phyloP scores from a whole-genome alignment of 1,140 invertebrate genomes.

The Diploscapter pachys region DNA sequence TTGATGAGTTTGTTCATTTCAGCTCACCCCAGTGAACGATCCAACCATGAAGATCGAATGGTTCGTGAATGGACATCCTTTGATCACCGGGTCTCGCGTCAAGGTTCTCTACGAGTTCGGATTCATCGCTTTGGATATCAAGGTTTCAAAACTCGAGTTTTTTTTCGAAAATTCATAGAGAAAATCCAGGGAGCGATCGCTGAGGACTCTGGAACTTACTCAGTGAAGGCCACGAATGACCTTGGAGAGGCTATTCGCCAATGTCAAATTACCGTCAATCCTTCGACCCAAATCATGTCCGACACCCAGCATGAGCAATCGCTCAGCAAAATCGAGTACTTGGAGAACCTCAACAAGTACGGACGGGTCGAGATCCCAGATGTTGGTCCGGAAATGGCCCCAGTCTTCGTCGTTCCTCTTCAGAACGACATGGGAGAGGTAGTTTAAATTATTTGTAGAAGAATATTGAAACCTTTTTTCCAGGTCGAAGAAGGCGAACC shows the following conservation, averaged over 20 bases:
- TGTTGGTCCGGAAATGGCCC: slow-evolving; percentile 61
- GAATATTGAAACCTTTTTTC: background rate
- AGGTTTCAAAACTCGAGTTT: slow-evolving; percentile 56
- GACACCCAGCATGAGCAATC: slow-evolving; percentile 81
- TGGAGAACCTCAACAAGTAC: slow-evolving; percentile 78
- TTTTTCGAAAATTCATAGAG: background rate
- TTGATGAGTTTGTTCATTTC: no score
- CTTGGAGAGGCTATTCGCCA: slow-evolving; percentile 41
- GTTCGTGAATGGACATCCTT: slow-evolving; percentile 79
- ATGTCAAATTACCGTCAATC: slow-evolving; percentile 40
- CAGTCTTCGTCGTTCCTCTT: slow-evolving; percentile 50
- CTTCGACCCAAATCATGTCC: slow-evolving; percentile 71
- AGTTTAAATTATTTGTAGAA: background rate
- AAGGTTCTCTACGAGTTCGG: slow-evolving; percentile 95
- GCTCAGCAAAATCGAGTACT: slow-evolving; percentile 79
- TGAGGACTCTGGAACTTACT: slow-evolving; percentile 43
- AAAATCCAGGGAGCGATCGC: slow-evolving; percentile 37
- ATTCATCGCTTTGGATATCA: slow-evolving; percentile 93
- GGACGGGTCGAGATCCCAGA: slow-evolving; percentile 69
- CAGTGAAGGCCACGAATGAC: slow-evolving; percentile 36
- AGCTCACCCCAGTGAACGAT: slow-evolving; percentile 80
- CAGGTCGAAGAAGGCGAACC: slow-evolving; percentile 74
- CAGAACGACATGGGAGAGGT: slow-evolving; percentile 47
- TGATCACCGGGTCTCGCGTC: slow-evolving; percentile 78
- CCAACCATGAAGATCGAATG: slow-evolving; percentile 96